Conservation (phyloP, 2,113 vertebrate species). For the Antigone vipio region DNA sequence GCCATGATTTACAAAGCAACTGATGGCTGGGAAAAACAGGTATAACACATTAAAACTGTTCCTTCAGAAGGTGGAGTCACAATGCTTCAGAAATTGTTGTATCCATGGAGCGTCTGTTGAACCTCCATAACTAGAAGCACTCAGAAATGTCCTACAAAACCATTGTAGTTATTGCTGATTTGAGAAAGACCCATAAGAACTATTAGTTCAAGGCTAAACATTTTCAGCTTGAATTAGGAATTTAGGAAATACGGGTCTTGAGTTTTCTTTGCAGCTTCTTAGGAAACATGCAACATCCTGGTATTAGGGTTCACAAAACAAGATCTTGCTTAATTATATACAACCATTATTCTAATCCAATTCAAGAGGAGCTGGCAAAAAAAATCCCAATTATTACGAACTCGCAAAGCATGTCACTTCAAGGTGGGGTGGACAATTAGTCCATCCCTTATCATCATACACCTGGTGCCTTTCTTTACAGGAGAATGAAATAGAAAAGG, state of each 20-base stretch:
- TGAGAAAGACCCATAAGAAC: not conserved
- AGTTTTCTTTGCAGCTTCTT: not conserved
- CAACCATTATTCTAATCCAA: not conserved
- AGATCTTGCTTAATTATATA: not conserved
- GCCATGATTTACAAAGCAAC: not conserved
- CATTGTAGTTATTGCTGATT: not conserved
- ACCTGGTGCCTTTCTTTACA: not conserved
- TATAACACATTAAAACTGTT: not conserved
- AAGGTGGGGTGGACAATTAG: not conserved
- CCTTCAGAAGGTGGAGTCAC: not conserved
- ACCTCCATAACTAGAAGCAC: not conserved
- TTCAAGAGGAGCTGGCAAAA: not conserved
- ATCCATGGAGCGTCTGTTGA: not conserved
- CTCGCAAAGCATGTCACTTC: fast-evolving
- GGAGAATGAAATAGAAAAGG: not conserved
- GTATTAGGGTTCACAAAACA: not conserved
- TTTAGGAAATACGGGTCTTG: not conserved
- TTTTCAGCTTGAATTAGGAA: not conserved
- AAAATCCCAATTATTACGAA: not conserved
- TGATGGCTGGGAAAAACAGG: not conserved
- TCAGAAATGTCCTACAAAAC: not conserved
- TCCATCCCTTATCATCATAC: not conserved
- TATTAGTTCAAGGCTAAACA: not conserved
- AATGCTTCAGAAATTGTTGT: not conserved
- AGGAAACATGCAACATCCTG: not conserved